Evolutionary conservation across 2,113 vertebrate genomes (phyloP), one percentile per base, ranked within the genome.

Genomic region (Symphodus melops): DNA sequence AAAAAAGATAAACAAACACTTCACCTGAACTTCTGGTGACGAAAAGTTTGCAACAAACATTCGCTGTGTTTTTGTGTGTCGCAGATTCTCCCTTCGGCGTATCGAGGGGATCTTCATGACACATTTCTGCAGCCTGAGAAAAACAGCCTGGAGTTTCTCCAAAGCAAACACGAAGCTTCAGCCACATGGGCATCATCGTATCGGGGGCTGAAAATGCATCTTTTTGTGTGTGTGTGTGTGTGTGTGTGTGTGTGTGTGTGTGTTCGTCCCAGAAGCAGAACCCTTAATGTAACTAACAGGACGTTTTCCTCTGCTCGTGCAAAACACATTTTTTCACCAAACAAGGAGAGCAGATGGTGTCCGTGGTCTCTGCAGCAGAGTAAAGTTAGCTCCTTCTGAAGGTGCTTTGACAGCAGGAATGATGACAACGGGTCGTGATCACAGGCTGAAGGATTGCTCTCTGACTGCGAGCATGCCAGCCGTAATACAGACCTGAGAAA

Each of bases 301-400:
- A 49, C 25, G 7, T 8, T 33, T 0, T 62, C 46, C 25, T 72
- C 46, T 8, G 58, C 58, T 17, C 58, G 37, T 21, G 37, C 8
- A n/a, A 42, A 44, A 65, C 6, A 7, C 39, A 49, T 81, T 55
- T 60, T 20, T 67, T 21, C 36, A 44, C 52, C 63, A 52, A 65
- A 72, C 51, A 51, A 37, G 68, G 53, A 21, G 48, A 25, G 53
- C 5, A 20, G 37, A 49, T 14, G 48, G 19, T 20, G 7, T 33
- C 19, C 17, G 8, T 8, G 0, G 5, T 23, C 28, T 49, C n/a
- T 16, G 3, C 44, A 69, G 72, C 14, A 0, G 25, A 17, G 11
- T 20, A 23, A 49, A 0, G 8, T 9, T 25, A 19, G 46, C 58
- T 55, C 21, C 21, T 65, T 62, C 63, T 17, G 55, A 49, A 52